A percentile compares a stretch with the other conserved stretches of the same genome.
phyloP scores from a whole-genome alignment of 2,113 vertebrate species.

The Petroica traversi region DNA sequence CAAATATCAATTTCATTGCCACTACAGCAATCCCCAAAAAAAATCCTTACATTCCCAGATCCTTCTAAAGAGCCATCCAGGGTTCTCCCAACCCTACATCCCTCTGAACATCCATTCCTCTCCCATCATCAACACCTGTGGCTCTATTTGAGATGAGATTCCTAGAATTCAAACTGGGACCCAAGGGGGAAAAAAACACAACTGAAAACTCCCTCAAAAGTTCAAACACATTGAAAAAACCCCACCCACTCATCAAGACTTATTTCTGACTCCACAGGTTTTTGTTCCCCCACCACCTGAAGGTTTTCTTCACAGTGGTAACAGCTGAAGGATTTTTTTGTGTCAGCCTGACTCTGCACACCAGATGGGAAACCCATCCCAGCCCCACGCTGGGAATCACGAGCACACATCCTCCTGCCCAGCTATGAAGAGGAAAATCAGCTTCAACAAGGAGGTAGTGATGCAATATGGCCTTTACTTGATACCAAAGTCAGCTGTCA shows the following conservation, averaged over 20 bases:
- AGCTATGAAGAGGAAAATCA: background rate
- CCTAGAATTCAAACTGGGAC: background rate
- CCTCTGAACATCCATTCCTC: background rate
- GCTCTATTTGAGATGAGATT: background rate
- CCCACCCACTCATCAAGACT: background rate
- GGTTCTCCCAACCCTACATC: background rate
- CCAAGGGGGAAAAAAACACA: rapidly evolving
- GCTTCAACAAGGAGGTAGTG: background rate
- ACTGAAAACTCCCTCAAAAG: background rate
- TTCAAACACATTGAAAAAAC: background rate
- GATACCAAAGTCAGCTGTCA: background rate
- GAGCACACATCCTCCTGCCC: background rate
- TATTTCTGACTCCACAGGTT: background rate
- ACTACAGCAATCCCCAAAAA: background rate
- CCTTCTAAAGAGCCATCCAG: background rate
- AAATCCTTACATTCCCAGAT: background rate
- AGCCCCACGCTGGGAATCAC: background rate
- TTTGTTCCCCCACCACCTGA: background rate
- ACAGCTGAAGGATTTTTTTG: background rate
- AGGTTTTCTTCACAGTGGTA: background rate
- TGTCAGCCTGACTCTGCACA: background rate
- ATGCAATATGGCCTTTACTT: background rate
- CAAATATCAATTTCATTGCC: background rate
- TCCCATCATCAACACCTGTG: background rate
- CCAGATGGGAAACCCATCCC: background rate